Percentiles rank a stretch among this genome's conserved stretches.
Conservation (phyloP, 2,113 vertebrate genomes). For the Rhodinocichla rosea region DNA sequence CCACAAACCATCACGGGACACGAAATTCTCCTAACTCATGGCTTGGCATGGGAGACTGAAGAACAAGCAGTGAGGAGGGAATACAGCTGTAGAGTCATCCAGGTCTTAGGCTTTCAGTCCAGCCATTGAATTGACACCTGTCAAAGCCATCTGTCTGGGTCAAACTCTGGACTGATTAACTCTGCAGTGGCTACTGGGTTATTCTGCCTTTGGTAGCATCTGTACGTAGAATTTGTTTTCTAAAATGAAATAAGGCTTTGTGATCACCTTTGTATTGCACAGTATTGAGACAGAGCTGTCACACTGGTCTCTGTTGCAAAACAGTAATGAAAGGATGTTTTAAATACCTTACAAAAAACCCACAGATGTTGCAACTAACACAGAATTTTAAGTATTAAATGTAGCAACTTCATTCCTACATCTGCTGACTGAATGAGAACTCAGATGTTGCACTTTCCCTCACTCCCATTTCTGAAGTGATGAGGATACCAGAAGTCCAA, state of each 20-base stretch:
- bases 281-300: slow-evolving; percentile 33
- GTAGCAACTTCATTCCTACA: background rate
- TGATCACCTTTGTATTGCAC: background rate
- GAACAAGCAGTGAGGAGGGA: background rate
- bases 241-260: background rate
- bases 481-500: background rate
- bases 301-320: slow-evolving; percentile 22
- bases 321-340: slow-evolving; percentile 42
- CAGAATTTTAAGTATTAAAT: background rate
- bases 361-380: slow-evolving; percentile 33
- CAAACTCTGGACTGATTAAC: background rate
- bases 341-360: background rate
- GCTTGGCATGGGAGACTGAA: background rate
- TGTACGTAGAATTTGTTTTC: background rate
- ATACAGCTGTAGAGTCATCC: accelerated
- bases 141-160: background rate
- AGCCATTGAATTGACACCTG: background rate
- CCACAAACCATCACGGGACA: background rate
- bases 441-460: background rate
- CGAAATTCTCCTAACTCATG: background rate
- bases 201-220: background rate
- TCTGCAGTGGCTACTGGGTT: background rate
- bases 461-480: background rate
- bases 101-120: background rate
- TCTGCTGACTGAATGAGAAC: background rate